phyloP scores from a whole-genome alignment of 2,888 invertebrate species.

The Trichopria drosophilae region DNA sequence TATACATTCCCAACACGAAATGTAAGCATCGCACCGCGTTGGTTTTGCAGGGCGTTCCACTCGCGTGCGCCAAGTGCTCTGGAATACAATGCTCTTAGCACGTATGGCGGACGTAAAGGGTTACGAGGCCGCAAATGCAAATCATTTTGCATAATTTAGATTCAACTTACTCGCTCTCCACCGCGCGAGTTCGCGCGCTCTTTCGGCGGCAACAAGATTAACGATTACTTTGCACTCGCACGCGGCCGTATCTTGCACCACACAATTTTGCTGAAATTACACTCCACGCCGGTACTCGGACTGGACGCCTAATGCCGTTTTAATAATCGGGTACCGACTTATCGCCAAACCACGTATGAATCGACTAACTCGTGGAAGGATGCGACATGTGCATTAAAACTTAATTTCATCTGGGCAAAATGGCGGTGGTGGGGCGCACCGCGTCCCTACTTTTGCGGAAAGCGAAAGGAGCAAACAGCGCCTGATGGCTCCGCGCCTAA shows the following conservation, averaged over 20 bases:
- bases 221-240: constrained; percentile 42
- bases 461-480: too few relatives aligned
- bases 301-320: constrained; percentile 35
- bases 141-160: constrained; percentile 44
- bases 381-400: constrained; percentile 36
- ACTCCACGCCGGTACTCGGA: constrained; percentile 23
- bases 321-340: constrained; percentile 33
- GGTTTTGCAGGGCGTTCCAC: too few relatives aligned
- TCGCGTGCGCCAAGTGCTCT: too few relatives aligned
- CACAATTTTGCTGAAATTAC: constrained; percentile 34
- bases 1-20: too few relatives aligned
- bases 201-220: constrained; percentile 41
- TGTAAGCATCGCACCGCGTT: too few relatives aligned
- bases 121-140: constrained; percentile 35
- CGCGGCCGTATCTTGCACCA: constrained; percentile 15
- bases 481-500: too few relatives aligned
- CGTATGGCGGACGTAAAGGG: constrained; percentile 3
- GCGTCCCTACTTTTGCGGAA: too few relatives aligned
- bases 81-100: constrained; percentile 20
- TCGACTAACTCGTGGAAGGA: constrained; percentile 26
- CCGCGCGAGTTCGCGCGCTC: constrained; percentile 13
- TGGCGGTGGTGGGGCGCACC: too few relatives aligned
- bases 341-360: constrained; percentile 23
- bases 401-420: too few relatives aligned
- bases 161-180: constrained; percentile 41